Evolutionary conservation across 30 jellyfish, hydroid and myxozoan species (phyloP).

Genomic region (Cassiopea xamachana): DNA sequence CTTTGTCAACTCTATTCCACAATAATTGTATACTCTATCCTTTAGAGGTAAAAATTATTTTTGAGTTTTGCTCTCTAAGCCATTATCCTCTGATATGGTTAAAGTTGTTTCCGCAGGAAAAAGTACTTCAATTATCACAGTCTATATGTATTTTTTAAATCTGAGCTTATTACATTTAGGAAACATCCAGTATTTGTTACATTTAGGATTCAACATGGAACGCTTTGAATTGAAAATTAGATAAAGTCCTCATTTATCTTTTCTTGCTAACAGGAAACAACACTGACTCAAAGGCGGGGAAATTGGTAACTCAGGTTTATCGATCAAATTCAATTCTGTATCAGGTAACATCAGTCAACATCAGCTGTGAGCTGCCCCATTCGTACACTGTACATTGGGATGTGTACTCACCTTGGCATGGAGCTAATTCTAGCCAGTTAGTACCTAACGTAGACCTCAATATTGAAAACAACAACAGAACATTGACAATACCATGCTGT

Average conservation of each 20-base stretch:
- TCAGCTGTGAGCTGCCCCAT: conserved; percentile 28
- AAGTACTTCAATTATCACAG: too few species aligned
- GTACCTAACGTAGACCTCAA: neutral
- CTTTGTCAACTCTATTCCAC: too few species aligned
- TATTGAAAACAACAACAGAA: conserved; percentile 10
- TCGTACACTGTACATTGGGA: conserved; percentile 26
- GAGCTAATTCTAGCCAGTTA: neutral
- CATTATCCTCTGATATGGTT: too few species aligned
- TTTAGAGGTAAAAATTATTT: too few species aligned
- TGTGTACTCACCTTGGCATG: conserved; percentile 1
- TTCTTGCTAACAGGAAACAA: conserved; percentile 14
- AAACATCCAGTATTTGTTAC: too few species aligned
- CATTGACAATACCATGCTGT: conserved; percentile 42
- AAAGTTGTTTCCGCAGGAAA: too few species aligned
- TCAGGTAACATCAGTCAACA: conserved; percentile 22
- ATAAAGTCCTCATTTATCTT: neutral
- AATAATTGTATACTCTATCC: too few species aligned
- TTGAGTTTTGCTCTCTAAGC: too few species aligned
- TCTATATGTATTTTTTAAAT: too few species aligned
- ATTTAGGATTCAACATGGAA: too few species aligned
- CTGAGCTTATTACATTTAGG: too few species aligned
- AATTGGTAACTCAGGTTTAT: neutral
- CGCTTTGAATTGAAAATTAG: too few species aligned
- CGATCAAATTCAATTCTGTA: conserved; percentile 13
- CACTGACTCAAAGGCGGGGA: neutral